These are phyloP conservation scores for Anthonomus grandis DNA, from an alignment of 1,140 invertebrate species.

Conservation along the genomic window DNA sequence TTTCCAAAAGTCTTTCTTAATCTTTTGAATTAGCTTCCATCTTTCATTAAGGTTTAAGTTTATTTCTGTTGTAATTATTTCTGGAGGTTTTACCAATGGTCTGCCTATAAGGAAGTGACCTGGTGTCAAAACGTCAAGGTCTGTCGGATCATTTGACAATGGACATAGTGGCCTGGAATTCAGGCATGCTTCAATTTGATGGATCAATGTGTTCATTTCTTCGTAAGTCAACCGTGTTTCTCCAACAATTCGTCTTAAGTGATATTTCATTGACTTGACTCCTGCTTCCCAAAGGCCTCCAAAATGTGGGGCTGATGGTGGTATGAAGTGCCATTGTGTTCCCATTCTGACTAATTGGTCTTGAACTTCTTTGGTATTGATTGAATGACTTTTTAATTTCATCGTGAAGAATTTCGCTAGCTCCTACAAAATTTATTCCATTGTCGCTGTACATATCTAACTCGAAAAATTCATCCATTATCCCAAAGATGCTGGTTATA, in stretches of 20 bases:
- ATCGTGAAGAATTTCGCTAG: not conserved
- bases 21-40: slow-evolving; percentile 33
- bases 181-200: slow-evolving; percentile 36
- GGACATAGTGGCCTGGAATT: slow-evolving; percentile 34
- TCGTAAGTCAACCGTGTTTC: slow-evolving; percentile 35
- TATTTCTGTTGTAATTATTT: slow-evolving; percentile 29
- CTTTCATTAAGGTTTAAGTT: slow-evolving; percentile 24
- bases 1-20: slow-evolving; percentile 32
- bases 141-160: slow-evolving; percentile 30
- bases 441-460: slow-evolving; percentile 36
- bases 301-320: slow-evolving; percentile 39
- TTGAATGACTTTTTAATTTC: not conserved
- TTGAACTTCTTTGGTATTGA: not conserved
- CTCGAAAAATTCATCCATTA: too few species aligned
- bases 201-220: slow-evolving; percentile 34
- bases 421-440: slow-evolving; percentile 14
- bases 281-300: slow-evolving; percentile 1
- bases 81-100: slow-evolving; percentile 39
- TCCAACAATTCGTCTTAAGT: slow-evolving; percentile 30
- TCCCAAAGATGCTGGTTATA: too few species aligned
- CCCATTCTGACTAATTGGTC: not conserved
- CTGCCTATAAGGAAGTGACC: slow-evolving; percentile 41
- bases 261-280: slow-evolving; percentile 35
- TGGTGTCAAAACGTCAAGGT: slow-evolving; percentile 37
- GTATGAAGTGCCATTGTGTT: slow-evolving; percentile 46